phyloP scores from a whole-genome alignment of 64 coral and sea anemone genomes.

The Actinia tenebrosa region DNA sequence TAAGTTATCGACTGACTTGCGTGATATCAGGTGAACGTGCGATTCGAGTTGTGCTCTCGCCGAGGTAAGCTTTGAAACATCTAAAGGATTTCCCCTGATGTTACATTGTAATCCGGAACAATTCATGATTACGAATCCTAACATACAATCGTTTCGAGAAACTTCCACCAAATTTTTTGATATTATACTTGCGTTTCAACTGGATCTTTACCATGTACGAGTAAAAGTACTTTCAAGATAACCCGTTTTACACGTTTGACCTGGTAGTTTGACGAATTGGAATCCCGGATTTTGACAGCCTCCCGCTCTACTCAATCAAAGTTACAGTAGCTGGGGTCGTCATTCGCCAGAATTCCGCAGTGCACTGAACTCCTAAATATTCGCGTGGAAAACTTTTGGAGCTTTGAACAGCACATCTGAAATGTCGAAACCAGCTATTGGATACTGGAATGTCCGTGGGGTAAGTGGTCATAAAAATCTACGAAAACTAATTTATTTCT shows the following conservation, averaged over 20 bases:
- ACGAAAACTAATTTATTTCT: not conserved
- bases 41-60: too few species aligned
- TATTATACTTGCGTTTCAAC: too few species aligned
- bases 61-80: too few species aligned
- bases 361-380: not conserved
- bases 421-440: slow-evolving; percentile 18
- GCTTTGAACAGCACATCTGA: not conserved
- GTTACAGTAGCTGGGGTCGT: not conserved
- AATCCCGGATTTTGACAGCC: not conserved
- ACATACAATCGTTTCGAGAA: too few species aligned
- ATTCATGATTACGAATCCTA: too few species aligned
- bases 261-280: not conserved
- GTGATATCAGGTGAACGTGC: too few species aligned
- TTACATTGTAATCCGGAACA: too few species aligned
- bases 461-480: slow-evolving; percentile 6
- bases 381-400: not conserved
- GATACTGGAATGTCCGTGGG: slow-evolving; percentile 43
- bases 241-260: not conserved
- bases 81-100: too few species aligned
- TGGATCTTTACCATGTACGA: not conserved
- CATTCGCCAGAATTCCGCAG: not conserved
- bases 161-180: too few species aligned
- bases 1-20: too few species aligned
- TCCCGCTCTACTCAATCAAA: not conserved
- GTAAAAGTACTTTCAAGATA: not conserved